Base-by-base conservation (phyloP, 2,797 vertebrate genomes). In the Sebastiscus tertius region DNA sequence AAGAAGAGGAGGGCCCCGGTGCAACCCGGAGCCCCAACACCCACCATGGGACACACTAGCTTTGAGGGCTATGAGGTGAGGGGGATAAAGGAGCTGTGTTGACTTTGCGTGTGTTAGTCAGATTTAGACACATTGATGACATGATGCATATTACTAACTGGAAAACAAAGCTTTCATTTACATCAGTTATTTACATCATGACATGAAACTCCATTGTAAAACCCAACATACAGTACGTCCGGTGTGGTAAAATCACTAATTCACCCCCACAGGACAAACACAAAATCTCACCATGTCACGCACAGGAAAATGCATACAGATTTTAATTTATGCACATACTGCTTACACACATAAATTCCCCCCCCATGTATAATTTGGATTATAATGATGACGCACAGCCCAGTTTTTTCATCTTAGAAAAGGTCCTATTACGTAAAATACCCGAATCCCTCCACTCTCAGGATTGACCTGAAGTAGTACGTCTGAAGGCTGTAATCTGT, bases 1-100 rank as follows among this genome's bases (percentile, higher is more conserved):
- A 99, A 99, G 82, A 99, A 99, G 85, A 96, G 97, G 31, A 96
- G 96, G 58, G 98, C 98, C 7, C 98, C 97, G 5, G 95, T 93
- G 54, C 97, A 97, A 0, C 97, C 97, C 0, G 85, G 71, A 66
- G 65, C 73, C n/a, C 79, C 74, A 10, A 79, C 81, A 64, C 74
- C 88, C 68, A 69, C 65, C 24, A 55, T 81, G 75, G 82, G 46
- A 66, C 72, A 90, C 29, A n/a, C 74, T 36, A 58, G 54, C 64
- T 80, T 67, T 64, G 92, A 90, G 12, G 62, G 33, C 76, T 83
- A 83, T 77, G 96, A 97, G 97, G 97, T 99, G 91, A 94, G 83
- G 13, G 46, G 9, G 3, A 68, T 55, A 4, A 60, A 56, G 59
- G 13, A 12, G 26, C 27, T n/a, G 24, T 29, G 11, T 55, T 54